Conservation (phyloP, 2,888 invertebrate species). For the Ametastegia equiseti region DNA sequence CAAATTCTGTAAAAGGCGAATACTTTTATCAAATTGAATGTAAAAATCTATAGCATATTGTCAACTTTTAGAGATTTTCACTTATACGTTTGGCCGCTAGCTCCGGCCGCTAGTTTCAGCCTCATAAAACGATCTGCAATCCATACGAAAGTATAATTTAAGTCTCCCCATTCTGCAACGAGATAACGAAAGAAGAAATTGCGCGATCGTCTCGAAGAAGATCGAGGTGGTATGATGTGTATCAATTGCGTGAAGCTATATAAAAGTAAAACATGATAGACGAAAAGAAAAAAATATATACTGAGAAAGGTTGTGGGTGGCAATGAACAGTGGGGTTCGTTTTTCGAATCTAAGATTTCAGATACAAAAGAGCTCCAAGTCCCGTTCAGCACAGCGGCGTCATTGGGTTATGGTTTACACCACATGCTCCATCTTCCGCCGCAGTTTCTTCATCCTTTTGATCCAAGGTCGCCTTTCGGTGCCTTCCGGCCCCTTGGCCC, state of each 20-base stretch:
- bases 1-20: background rate
- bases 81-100: no score
- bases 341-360: slow-evolving; percentile 63
- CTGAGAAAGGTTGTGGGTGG: slow-evolving; percentile 46
- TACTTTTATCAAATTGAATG: no score
- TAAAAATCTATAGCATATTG: no score
- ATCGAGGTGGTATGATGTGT: no score
- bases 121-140: no score
- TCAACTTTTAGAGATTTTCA: no score
- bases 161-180: no score
- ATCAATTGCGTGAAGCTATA: background rate
- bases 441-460: slow-evolving; percentile 84
- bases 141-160: no score
- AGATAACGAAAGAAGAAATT: background rate
- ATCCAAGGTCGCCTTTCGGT: slow-evolving; percentile 80
- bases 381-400: slow-evolving; percentile 80
- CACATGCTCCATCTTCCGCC: slow-evolving; percentile 85
- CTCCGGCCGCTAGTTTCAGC: no score
- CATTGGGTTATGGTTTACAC: slow-evolving; percentile 81
- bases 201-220: slow-evolving; percentile 22
- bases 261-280: background rate
- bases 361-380: slow-evolving; percentile 81
- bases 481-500: slow-evolving; percentile 81
- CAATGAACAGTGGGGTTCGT: slow-evolving; percentile 48
- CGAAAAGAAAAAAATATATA: slow-evolving; percentile 1